Base-by-base conservation (phyloP, 92 coral and sea anemone genomes). In the Epizoanthus fatuus region DNA sequence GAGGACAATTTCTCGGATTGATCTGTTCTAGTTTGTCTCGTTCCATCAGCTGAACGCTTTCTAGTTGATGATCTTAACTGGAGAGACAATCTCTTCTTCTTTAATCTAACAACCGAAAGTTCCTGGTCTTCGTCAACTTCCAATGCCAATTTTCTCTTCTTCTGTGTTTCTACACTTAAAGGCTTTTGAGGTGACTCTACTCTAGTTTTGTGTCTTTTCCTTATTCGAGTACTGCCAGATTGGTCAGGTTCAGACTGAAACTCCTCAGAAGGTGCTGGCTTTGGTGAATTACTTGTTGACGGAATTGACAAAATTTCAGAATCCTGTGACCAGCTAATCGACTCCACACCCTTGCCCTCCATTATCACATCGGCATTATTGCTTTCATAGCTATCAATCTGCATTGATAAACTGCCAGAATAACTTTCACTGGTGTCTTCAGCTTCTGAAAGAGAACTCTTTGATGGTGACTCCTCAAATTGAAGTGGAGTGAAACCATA, bases 51-150 rank as follows among this genome's bases (percentile, higher is more conserved):
- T 62, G 78, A 35, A 39, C 49, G 57, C 3, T 60, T 77, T 47
- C 70, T 77, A 0, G 82, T 69, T 12, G 82, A 60, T 3, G 57
- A 60, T 22, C 57, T 77, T 5, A 38, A 11, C 37, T 77, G 82
- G 15, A 77, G 49, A 16, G 70, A 77, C 15, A 77, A 81, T 37
- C 79, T 56, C 54, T 57, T 82, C 84, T 68, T 88, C 68, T 71
- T 70, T 0, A 49, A n/a, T 17, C n/a, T n/a, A 17, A 53, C 58
- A 70, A 39, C 37, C 14, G 77, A 77, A 40, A 54, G 64, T 2
- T 40, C 63, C 4, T 52, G 66, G 57, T 35, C 44, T 71, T 80
- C 82, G 9, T 63, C 53, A 55, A 44, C 68, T 29, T 63, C 75
- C 60, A 65, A 3, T 3, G 12, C 17, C 47, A 35, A 22, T 16